Evolutionary conservation across 2,797 vertebrate genomes (phyloP).

Genomic region (Artibeus jamaicensis): DNA sequence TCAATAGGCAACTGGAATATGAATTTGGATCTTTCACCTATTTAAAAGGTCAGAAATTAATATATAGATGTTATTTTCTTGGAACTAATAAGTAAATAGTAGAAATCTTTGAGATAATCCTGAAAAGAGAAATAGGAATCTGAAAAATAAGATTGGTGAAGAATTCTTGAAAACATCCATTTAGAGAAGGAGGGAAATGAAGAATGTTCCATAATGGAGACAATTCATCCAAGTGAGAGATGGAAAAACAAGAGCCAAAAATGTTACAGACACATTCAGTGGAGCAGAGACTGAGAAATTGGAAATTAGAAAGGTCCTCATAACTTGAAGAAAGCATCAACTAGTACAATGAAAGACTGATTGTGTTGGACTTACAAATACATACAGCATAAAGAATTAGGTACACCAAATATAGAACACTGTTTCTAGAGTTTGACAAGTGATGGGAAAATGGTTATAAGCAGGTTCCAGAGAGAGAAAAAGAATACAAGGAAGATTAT

Average conservation of each 20-base stretch:
- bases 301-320: background rate
- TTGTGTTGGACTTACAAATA: background rate
- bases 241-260: background rate
- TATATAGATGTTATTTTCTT: background rate
- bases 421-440: background rate
- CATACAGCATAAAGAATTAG: background rate
- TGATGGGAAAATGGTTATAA: background rate
- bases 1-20: background rate
- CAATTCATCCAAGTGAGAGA: background rate
- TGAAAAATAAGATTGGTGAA: background rate
- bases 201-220: background rate
- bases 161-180: background rate
- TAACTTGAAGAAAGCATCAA: background rate
- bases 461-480: background rate
- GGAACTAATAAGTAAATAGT: background rate
- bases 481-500: background rate
- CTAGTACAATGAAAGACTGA: background rate
- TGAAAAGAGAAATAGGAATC: background rate
- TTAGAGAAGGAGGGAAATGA: background rate
- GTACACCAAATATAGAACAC: background rate
- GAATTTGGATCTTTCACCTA: background rate
- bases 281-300: background rate
- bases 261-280: background rate
- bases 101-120: background rate
- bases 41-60: slow-evolving; percentile 27